These are phyloP conservation scores for Hyaena hyaena DNA, from an alignment of 2,113 vertebrate species.

Conservation along the genomic window DNA sequence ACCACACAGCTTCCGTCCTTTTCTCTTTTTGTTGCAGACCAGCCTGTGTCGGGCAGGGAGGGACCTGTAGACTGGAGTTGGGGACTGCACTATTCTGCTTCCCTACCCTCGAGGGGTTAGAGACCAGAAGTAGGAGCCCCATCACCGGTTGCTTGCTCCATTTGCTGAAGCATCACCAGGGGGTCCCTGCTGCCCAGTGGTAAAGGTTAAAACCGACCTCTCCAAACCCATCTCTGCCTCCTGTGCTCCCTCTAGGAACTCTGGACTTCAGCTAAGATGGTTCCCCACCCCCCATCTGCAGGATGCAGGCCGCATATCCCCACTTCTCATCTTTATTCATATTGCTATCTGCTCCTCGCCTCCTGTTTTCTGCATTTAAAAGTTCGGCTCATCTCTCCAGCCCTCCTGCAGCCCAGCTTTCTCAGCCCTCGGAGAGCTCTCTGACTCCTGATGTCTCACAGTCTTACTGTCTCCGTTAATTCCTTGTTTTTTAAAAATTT, in stretches of 20 bases:
- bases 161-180: neutral
- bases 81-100: neutral
- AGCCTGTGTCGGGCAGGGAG: neutral
- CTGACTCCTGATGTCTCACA: neutral
- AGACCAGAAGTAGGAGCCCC: neutral
- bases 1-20: neutral
- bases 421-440: neutral
- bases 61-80: neutral
- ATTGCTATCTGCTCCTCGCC: accelerated
- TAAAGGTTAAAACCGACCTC: neutral
- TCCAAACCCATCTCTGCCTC: neutral
- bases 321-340: neutral
- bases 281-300: neutral
- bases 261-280: neutral
- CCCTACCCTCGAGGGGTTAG: neutral
- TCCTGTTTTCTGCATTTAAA: neutral
- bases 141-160: neutral
- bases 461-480: neutral
- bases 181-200: neutral
- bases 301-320: neutral
- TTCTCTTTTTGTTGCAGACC: neutral
- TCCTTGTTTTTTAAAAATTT: conserved; percentile 5
- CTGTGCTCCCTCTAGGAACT: neutral
- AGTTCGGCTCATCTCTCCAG: neutral
- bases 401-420: neutral